Evolutionary conservation across 2,797 vertebrate species (phyloP).

Genomic region (Notoglanidium macrostoma): DNA sequence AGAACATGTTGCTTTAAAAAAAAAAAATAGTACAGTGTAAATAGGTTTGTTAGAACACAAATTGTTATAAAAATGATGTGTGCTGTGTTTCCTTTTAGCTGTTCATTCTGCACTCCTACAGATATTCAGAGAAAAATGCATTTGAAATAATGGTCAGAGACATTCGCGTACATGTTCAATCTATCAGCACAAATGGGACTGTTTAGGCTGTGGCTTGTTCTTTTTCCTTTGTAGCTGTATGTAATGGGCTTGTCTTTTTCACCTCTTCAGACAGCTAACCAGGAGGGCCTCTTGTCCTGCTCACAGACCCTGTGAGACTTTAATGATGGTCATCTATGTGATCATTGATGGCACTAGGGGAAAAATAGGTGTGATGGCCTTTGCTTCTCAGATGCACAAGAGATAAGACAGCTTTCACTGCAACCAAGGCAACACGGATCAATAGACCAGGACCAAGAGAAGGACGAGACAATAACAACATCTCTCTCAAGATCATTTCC

Average conservation of each 20-base stretch:
- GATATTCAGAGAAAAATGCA: background rate
- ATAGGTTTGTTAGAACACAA: background rate
- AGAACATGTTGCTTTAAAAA: background rate
- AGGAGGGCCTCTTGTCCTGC: conserved; percentile 26
- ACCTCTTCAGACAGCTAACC: conserved; percentile 21
- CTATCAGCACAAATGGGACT: background rate
- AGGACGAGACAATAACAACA: conserved; percentile 45
- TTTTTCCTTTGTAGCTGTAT: conserved; percentile 4
- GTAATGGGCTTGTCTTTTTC: conserved; percentile 32
- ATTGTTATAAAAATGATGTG: background rate
- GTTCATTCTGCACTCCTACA: background rate
- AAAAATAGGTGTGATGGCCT: conserved; percentile 51
- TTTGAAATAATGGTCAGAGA: background rate
- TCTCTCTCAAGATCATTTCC: conserved; percentile 22
- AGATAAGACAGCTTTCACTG: conserved; percentile 64
- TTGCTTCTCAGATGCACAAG: conserved; percentile 64
- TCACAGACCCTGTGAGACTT: conserved; percentile 38
- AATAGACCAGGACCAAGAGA: conserved; percentile 65
- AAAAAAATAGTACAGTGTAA: no score
- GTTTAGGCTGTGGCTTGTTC: background rate
- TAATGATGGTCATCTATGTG: conserved; percentile 50
- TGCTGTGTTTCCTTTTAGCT: background rate
- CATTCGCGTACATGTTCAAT: background rate
- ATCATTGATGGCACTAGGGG: conserved; percentile 48
- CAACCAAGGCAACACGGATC: conserved; percentile 71